Base-by-base conservation (phyloP, 1,140 invertebrate species). In the Calycopis cecrops region DNA sequence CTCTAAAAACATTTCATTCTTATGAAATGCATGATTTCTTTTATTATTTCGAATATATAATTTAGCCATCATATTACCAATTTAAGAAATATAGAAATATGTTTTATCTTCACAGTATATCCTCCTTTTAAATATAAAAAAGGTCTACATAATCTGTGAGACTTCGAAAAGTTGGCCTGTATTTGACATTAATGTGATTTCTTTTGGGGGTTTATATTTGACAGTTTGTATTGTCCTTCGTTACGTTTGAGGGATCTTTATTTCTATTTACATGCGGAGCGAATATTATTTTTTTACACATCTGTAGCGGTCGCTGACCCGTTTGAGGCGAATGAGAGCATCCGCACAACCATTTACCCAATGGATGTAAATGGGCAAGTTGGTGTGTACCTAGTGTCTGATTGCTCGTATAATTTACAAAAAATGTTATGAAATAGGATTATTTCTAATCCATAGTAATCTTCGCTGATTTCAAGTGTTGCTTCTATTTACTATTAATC, bases 171-270 rank as follows among this genome's bases (percentile, higher is more conserved):
- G 33, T 48, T 38, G 40, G 54, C 52, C 59, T 69, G 66, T 44
- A 54, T 65, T 69, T 71, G 69, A 69, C 69, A 67, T 69, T 69
- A 59, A 67, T 67, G 51, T 60, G 66, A 59, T 63, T 63, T 59
- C 55, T 59, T 63, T 57, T 51, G 57, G 59, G 21, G 55, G 51
- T 48, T 53, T 53, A 53, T 61, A 61, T 68, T 62, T 68, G 65
- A 68, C 60, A 62, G 62, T 62, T 67, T 65, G 56, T 58, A 35
- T 56, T 28, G 16, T 42, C 53, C 42, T 57, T 44, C 33, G 35
- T 53, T 37, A 48, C 21, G 44, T 50, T 38, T 34, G 52, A 61
- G 35, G 35, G 56, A 42, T 33, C 21, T 52, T 52, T 52, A 18
- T 37, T 28, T 42, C 28, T 52, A 52, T 52, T 52, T 44, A 52